Evolutionary conservation across 2,113 vertebrate genomes (phyloP).

Genomic region (Hypomesus transpacificus): DNA sequence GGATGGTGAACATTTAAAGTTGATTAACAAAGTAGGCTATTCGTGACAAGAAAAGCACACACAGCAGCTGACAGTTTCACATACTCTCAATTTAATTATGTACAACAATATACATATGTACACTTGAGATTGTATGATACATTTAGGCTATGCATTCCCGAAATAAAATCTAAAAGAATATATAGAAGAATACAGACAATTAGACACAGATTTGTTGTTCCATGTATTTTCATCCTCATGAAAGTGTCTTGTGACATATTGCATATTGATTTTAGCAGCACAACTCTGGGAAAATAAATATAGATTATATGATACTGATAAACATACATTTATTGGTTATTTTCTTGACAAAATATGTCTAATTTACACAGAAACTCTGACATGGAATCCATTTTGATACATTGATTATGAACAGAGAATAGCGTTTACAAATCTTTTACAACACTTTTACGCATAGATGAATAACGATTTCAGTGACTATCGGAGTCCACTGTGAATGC

Average conservation of each 20-base stretch:
- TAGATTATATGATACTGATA: conserved; percentile 40
- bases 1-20: not conserved
- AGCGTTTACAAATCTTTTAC: conserved; percentile 59
- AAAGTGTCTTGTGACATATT: conserved; percentile 63
- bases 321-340: conserved; percentile 40
- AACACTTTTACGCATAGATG: conserved; percentile 48
- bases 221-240: conserved; percentile 36
- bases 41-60: conserved; percentile 5
- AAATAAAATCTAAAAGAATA: conserved; percentile 57
- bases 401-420: conserved; percentile 66
- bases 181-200: conserved; percentile 48
- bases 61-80: conserved; percentile 25
- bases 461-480: conserved; percentile 24
- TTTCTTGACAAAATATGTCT: conserved; percentile 38
- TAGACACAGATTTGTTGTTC: conserved; percentile 36
- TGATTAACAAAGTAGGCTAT: not conserved
- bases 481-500: conserved; percentile 39
- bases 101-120: conserved; percentile 75
- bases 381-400: conserved; percentile 57
- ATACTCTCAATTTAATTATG: conserved; percentile 69
- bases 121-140: conserved; percentile 59
- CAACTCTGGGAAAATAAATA: conserved; percentile 60
- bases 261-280: conserved; percentile 78
- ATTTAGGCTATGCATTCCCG: conserved; percentile 68
- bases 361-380: conserved; percentile 68